Base-by-base conservation (phyloP, 2,888 invertebrate genomes). In the Volucella inflata region DNA sequence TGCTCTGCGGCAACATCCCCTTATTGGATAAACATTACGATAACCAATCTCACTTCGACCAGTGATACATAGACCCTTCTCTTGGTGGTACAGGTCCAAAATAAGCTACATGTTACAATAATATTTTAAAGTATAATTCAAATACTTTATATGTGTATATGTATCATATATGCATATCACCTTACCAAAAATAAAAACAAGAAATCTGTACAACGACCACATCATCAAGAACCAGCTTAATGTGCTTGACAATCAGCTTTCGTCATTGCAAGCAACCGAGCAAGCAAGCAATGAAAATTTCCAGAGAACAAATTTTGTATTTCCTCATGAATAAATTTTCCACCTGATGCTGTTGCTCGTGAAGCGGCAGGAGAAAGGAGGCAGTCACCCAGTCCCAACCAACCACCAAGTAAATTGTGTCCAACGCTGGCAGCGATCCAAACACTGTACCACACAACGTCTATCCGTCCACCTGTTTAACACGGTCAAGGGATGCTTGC, bases 321-420 rank as follows among this genome's bases (percentile, higher is more conserved):
- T 75, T 76, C 64, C 80, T 55, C 84, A 80, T 84, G 84, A 80
- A 84, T 80, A 84, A 80, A 80, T 80, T 80, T 84, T 75, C 70
- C 65, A 55, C 51, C 71, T 53, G 60, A 71, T 71, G 51, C 80
- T 84, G 84, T 84, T 84, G 84, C 84, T 75, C 80, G n/a, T n/a
- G n/a, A n/a, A n/a, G n/a, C 75, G 21, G 46, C 8, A 21, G 44
- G 51, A 42, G 55, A 12, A 36, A 44, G 14, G 51, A 42, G 17
- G 8, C 17, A 8, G 2, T 0, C 38, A 12, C 16, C 42, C 16
- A 67, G 44, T 17, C 9, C n/a, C 8, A 30, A 36, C 62, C 36
- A 64, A 50, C 46, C 48, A 48, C 16, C 21, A 10, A 42, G 14
- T 10, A 4, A 10, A 8, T 38, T 38, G 1, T 51, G 60, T 53